Base-by-base conservation (phyloP, 2,888 invertebrate genomes). In the Drosophila kuntzei region DNA sequence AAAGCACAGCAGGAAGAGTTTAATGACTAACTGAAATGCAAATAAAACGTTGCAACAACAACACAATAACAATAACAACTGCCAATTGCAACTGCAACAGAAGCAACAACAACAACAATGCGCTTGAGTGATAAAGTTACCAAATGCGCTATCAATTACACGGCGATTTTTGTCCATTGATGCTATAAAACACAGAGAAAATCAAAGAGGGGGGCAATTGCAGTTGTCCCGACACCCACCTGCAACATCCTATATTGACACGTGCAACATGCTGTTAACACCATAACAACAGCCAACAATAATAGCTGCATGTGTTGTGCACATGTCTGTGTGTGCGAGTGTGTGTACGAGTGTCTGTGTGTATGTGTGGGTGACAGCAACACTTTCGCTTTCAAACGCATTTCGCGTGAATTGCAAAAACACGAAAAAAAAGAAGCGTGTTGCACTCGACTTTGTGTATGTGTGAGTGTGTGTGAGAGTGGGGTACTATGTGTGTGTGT, bases 261-360 rank as follows among this genome's bases (percentile, higher is more conserved):
- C 85, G 80, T 84, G 84, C 89, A 89, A 87, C 84, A 89, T 85
- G 84, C 87, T 84, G 89, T 89, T 87, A 87, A 87, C 80, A 83
- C 72, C 73, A 71, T 47, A 66, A 69, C 67, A 71, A 57, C 79
- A 68, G 43, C 78, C 69, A 67, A 55, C 63, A 64, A 71, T 71
- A 59, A 55, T 36, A 71, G 76, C 59, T 55, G 70, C 64, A 46
- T 47, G 27, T 58, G 25, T 47, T 44, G 47, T 43, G 53, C 54
- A 47, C n/a, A 18, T 43, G 7, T 51, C 41, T 55, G 25, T 43
- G 16, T 55, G 37, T 41, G 47, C 36, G 57, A 44, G 43, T 16
- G 44, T 49, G 12, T 57, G 44, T 46, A 51, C 41, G 60, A 25
- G n/a, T 50, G 55, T 64, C 39, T 41, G 20, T 61, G 39, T 50